Evolutionary conservation across 2,797 vertebrate species (phyloP).

Genomic region (Psittacula echo): DNA sequence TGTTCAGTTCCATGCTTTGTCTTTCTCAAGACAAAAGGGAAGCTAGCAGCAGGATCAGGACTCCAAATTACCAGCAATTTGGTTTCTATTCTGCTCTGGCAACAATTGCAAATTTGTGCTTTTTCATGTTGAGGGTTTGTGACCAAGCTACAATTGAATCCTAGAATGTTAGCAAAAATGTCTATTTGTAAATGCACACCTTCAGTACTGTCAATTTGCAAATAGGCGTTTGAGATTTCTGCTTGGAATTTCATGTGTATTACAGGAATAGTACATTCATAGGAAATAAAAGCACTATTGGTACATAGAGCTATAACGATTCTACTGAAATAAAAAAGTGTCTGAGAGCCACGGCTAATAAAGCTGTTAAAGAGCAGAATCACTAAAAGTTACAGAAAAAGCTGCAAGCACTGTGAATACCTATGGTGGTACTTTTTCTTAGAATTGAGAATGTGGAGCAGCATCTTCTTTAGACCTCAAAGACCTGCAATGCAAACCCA

Average conservation of each 20-base stretch:
- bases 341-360: neutral
- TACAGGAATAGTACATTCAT: constrained; percentile 9
- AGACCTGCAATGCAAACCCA: neutral
- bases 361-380: constrained; percentile 28
- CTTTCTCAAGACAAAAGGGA: neutral
- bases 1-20: neutral
- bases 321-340: constrained; percentile 20
- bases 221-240: neutral
- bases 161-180: constrained; percentile 8
- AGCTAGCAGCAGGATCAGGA: neutral
- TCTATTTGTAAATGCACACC: constrained; percentile 19
- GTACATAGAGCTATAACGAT: neutral
- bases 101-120: neutral
- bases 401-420: neutral
- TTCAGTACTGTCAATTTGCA: constrained; percentile 20
- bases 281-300: constrained; percentile 24
- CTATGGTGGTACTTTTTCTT: neutral
- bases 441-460: neutral
- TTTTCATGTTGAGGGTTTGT: neutral
- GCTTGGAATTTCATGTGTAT: neutral
- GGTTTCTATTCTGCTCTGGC: neutral
- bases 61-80: neutral
- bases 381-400: constrained; percentile 12
- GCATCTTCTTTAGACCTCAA: neutral
- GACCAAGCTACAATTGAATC: neutral